Conservation (phyloP, 2,888 invertebrate species). For the Euphydryas editha region DNA sequence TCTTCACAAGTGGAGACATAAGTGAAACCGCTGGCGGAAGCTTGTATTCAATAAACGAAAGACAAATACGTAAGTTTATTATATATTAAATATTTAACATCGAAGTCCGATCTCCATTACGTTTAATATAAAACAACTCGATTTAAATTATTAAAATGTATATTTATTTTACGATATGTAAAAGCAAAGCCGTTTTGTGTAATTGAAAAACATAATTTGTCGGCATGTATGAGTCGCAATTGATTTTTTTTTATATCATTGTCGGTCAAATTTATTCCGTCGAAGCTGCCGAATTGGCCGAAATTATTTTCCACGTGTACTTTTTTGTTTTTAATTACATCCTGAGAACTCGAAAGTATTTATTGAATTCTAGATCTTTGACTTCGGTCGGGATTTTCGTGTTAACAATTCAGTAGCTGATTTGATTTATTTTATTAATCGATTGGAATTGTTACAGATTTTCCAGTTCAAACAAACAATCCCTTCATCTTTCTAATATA, state of each 20-base stretch:
- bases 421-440: not conserved
- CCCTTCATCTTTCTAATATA: no score
- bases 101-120: slow-evolving; percentile 2
- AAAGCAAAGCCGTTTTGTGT: slow-evolving; percentile 21
- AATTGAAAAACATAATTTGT: slow-evolving; percentile 15
- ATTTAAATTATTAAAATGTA: slow-evolving; percentile 37
- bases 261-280: slow-evolving; percentile 16
- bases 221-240: slow-evolving; percentile 36
- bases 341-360: not conserved
- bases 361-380: not conserved
- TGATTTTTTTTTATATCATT: slow-evolving; percentile 38
- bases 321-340: slow-evolving; percentile 12
- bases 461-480: no score
- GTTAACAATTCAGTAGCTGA: not conserved
- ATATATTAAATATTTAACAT: slow-evolving; percentile 8
- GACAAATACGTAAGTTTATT: slow-evolving; percentile 7
- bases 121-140: slow-evolving; percentile 5
- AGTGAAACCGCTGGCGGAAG: not conserved
- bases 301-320: not conserved
- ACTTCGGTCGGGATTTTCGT: not conserved
- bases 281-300: slow-evolving; percentile 9
- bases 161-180: slow-evolving; percentile 38
- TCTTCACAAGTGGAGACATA: not conserved
- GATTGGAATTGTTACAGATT: no score
- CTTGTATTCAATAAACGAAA: not conserved